Evolutionary conservation across 2,113 vertebrate genomes (phyloP), one percentile per base, ranked within the genome.

Genomic region (Petrocephalus microphthalmus): DNA sequence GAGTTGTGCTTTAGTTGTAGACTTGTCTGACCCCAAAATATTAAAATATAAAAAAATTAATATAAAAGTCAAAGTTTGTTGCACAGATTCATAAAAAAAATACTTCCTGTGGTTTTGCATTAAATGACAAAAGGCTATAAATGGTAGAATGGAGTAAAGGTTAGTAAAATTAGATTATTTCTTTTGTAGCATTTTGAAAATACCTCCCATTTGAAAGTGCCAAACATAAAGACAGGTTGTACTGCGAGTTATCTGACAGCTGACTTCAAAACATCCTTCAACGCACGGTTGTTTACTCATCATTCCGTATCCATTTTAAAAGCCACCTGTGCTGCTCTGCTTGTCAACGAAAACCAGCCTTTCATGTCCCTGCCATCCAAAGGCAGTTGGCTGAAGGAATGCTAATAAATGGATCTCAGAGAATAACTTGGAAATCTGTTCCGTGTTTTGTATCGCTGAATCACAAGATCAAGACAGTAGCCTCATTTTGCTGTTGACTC

Each of bases 191-290:
- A 54, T 29, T 85, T 54, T 54, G 15, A 52, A 47, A 29, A 54
- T 7, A 4, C 25, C 84, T 42, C 49, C 3, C 25, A 52, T 25
- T 15, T 25, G 52, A 85, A 56, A 56, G 71, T 88, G 81, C 87
- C 87, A 81, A 49, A 54, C 67, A 37, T 29, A n/a, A 78, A 88
- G 87, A 84, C 53, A 83, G 20, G 54, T 53, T 22, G 53, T 83
- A 53, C 81, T 19, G 37, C 42, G 47, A 33, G 15, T 52, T 53
- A 51, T 84, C 87, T 60, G 87, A 53, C 29, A 84, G 84, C 42
- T 60, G 74, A 84, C 53, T 88, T 88, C 87, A 88, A 83, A 88
- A 84, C 87, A 83, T 56, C 74, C 74, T 88, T 88, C 52, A 64
- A 47, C 19, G 20, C n/a, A 17, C 3, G 37, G 33, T 37, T 81